Base-by-base conservation (phyloP, 2,888 invertebrate genomes). In the Litoditis marina region DNA sequence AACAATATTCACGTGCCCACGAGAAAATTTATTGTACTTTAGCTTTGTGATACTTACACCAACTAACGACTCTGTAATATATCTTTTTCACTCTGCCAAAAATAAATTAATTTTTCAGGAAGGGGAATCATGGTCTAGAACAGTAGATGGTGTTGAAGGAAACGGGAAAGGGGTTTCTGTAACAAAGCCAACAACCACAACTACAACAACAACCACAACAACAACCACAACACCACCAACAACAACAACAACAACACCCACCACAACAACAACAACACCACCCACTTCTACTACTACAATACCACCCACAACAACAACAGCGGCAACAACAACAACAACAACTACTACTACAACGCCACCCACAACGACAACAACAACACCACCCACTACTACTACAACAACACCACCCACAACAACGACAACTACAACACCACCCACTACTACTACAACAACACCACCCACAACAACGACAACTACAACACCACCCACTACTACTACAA, bases 71-170 rank as follows among this genome's bases (percentile, higher is more conserved):
- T n/a, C n/a, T n/a, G n/a, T n/a, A n/a, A n/a, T n/a, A n/a, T n/a
- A n/a, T n/a, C n/a, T n/a, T n/a, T n/a, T n/a, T n/a, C n/a, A n/a
- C n/a, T n/a, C n/a, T n/a, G 13, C 39, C 13, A 39, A 39, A n/a
- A 39, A 39, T 39, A 39, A 39, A 13, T 13, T 39, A 13, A 39
- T 25, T 2, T 22, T 59, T 34, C 3, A 59, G 59, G 59, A 51
- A 27, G 59, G 46, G 30, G 30, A 59, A 32, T 59, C 59, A 11
- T 51, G 36, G 46, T 64, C 53, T n/a, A 42, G 63, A 30, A 32
- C 36, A n/a, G 30, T 65, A 47, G 52, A 22, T 53, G 69, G 69
- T 0, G 59, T 61, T 16, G 66, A 69, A 22, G 69, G 66, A n/a
- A 32, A 31, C 3, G 69, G 69, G 46, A 64, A 19, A 19, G 51